phyloP scores from a whole-genome alignment of 1,140 invertebrate species.

The Samia ricini region DNA sequence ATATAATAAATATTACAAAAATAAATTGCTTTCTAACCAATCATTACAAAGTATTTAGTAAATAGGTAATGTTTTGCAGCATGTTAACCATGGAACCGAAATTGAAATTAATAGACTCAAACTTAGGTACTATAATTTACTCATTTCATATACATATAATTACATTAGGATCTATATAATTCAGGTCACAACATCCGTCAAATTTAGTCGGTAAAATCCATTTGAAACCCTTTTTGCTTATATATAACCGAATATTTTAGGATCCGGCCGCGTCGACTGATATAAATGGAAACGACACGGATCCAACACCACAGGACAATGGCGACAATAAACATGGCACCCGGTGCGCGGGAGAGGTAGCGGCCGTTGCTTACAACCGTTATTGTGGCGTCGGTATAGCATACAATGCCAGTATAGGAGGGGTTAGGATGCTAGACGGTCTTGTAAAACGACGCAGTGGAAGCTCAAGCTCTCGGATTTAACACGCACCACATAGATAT shows the following conservation, averaged over 20 bases:
- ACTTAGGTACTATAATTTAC: background rate
- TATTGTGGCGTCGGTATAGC: constrained; percentile 95
- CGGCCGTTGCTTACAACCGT: constrained; percentile 92
- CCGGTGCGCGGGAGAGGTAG: constrained; percentile 94
- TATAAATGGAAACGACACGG: constrained; percentile 96
- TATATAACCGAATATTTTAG: constrained; percentile 59
- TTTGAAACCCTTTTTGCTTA: background rate
- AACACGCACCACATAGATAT: constrained; percentile 97
- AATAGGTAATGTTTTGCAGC: too few relatives aligned
- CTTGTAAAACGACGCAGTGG: constrained; percentile 96
- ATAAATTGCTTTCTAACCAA: too few relatives aligned
- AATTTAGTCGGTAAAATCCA: background rate
- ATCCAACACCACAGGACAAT: constrained; percentile 97
- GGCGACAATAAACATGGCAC: constrained; percentile 96
- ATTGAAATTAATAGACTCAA: too few relatives aligned
- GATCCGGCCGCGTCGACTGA: constrained; percentile 97
- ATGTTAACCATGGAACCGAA: too few relatives aligned
- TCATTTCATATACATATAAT: background rate
- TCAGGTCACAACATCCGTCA: background rate
- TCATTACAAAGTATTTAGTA: too few relatives aligned
- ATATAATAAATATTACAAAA: too few relatives aligned
- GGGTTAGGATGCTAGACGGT: constrained; percentile 96
- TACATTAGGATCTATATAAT: background rate
- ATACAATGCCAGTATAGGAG: constrained; percentile 94
- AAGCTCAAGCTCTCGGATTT: constrained; percentile 92